Evolutionary conservation across 2,113 vertebrate species (phyloP).

Genomic region (Rhinogobius similis): DNA sequence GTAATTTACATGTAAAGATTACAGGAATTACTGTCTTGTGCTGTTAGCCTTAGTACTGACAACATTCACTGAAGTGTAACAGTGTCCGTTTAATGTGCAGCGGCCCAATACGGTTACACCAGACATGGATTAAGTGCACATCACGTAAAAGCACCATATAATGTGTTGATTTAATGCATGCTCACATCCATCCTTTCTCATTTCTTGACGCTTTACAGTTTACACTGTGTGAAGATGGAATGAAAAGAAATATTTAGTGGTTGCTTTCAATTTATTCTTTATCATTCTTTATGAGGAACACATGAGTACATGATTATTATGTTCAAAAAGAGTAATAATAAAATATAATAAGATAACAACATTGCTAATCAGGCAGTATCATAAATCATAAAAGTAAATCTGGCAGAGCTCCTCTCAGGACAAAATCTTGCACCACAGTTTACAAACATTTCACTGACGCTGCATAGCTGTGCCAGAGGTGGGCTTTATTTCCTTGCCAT

Average conservation of each 20-base stretch:
- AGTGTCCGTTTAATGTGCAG: slow-evolving; percentile 25
- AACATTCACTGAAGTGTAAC: slow-evolving; percentile 26
- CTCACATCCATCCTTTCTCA: slow-evolving; percentile 3
- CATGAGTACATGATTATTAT: too few relatives aligned
- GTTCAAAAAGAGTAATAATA: background rate
- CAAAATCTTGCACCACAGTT: too few relatives aligned
- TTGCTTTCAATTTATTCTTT: background rate
- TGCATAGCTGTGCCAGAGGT: too few relatives aligned
- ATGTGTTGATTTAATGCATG: slow-evolving; percentile 7
- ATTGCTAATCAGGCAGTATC: too few relatives aligned
- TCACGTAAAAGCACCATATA: slow-evolving; percentile 8
- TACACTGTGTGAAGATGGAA: background rate
- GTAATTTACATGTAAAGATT: background rate
- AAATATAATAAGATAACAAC: too few relatives aligned
- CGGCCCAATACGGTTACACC: slow-evolving; percentile 41
- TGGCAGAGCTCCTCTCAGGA: background rate
- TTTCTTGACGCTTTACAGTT: background rate
- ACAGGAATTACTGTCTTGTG: slow-evolving; percentile 17
- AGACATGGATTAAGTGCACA: slow-evolving; percentile 35
- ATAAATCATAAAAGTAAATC: background rate
- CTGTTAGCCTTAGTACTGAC: slow-evolving; percentile 19
- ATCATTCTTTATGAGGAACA: too few relatives aligned
- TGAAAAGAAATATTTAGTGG: background rate
- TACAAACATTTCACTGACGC: too few relatives aligned
- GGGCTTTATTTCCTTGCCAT: too few relatives aligned